Evolutionary conservation across 2,888 invertebrate genomes (phyloP), one percentile per base, ranked within the genome.

Genomic region (Junonia oenone): DNA sequence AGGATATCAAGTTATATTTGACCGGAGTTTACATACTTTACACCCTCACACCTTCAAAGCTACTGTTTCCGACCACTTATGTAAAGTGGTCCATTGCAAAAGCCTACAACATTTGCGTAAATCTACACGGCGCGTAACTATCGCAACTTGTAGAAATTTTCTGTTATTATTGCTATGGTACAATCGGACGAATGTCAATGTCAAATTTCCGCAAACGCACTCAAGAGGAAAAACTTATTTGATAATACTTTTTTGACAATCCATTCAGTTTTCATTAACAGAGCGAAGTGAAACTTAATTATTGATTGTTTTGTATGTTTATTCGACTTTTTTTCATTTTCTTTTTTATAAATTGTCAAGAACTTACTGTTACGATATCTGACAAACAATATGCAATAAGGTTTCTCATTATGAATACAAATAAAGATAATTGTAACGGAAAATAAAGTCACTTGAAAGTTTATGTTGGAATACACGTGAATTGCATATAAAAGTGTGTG

Each of bases 161-260:
- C 67, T 71, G 67, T 72, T 46, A 38, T 27, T 29, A 46, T 33
- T 26, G 40, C 14, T 48, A 26, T 40, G 38, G 38, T 19, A 38
- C 17, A 22, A n/a, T 22, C 13, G 55, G 51, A 58, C 68, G 81
- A 86, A 86, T 84, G 83, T 82, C 87, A 88, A 86, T 83, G 83
- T 81, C 83, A 65, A 17, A 59, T 73, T 70, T 65, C 69, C 64
- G 55, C 58, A 70, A 75, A 68, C 55, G 49, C 68, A 69, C 38
- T 75, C 60, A 63, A 72, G 64, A 31, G 37, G 15, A 9, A 37
- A 37, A 17, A 8, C 38, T 38, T 15, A 38, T 33, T 33, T 33
- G 31, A 2, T 33, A 33, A 33, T 33, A n/a, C 5, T 40, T 40
- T 40, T 40, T 40, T 40, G 2, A 33, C 31, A 11, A n/a, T 33